phyloP scores from a whole-genome alignment of 2,888 invertebrate species.

The Linnaemya vulpina region DNA sequence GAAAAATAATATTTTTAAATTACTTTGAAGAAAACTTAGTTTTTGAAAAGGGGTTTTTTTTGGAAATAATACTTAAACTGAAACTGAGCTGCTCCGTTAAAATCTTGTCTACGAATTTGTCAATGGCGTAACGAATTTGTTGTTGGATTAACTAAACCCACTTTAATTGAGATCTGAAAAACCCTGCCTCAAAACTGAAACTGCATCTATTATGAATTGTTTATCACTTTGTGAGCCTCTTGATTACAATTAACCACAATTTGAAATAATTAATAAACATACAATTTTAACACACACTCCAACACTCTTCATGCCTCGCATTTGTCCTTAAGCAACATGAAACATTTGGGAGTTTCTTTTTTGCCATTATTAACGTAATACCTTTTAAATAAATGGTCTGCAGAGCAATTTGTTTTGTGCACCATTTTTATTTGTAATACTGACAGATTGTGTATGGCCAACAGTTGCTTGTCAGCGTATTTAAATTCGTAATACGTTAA shows the following conservation, averaged over 20 bases:
- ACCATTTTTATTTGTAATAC: neutral
- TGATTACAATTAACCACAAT: constrained; percentile 38
- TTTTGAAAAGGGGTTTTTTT: no score
- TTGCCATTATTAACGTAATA: constrained; percentile 45
- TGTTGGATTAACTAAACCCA: no score
- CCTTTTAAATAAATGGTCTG: constrained; percentile 58
- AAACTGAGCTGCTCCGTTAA: no score
- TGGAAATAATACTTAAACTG: no score
- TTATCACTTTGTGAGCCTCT: neutral
- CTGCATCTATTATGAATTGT: neutral
- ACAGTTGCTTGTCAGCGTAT: neutral
- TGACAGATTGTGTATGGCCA: neutral
- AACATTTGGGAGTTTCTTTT: constrained; percentile 4
- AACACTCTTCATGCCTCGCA: neutral
- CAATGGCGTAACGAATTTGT: no score
- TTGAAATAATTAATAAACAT: constrained; percentile 11
- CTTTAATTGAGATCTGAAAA: no score
- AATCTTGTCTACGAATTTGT: no score
- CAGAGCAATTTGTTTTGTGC: constrained; percentile 20
- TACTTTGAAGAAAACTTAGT: no score
- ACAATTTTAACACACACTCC: neutral
- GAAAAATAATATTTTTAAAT: no score
- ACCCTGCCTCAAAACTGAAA: no score
- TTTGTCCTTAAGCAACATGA: neutral
- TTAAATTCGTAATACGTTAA: constrained; percentile 11